Evolutionary conservation across 2,888 invertebrate genomes (phyloP).

Genomic region (Ochropleura plecta): DNA sequence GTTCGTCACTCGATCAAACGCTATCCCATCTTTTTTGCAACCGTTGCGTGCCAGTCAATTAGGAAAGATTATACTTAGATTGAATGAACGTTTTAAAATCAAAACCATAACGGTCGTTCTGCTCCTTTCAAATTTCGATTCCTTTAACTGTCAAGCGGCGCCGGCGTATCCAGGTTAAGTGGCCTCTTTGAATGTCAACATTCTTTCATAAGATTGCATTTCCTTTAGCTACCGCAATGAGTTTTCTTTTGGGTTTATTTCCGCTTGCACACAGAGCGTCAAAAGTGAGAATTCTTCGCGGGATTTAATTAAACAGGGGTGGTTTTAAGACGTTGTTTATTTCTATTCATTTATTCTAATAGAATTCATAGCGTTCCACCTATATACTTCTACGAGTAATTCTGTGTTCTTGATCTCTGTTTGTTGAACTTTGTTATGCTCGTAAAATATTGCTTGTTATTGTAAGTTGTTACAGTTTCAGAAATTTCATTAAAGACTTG

Average conservation of each 20-base stretch:
- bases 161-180: conserved; percentile 63
- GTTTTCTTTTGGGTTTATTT: conserved; percentile 51
- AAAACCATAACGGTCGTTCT: conserved; percentile 36
- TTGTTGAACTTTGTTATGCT: conserved; percentile 38
- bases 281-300: conserved; percentile 37
- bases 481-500: conserved; percentile 15
- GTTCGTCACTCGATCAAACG: conserved; percentile 69
- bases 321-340: conserved; percentile 50
- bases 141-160: conserved; percentile 43
- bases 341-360: conserved; percentile 58
- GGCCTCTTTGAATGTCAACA: conserved; percentile 55
- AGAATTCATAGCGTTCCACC: conserved; percentile 45
- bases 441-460: conserved; percentile 47
- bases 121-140: conserved; percentile 61
- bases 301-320: conserved; percentile 59
- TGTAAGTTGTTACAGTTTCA: conserved; percentile 25
- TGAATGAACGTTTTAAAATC: conserved; percentile 70
- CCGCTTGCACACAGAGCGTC: conserved; percentile 36
- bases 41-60: conserved; percentile 76
- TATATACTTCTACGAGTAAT: conserved; percentile 33
- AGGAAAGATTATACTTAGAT: conserved; percentile 75
- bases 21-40: conserved; percentile 74
- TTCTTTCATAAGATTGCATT: conserved; percentile 58
- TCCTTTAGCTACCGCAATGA: conserved; percentile 49
- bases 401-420: conserved; percentile 42